These are phyloP conservation scores for Eubucco bourcierii DNA, from an alignment of 2,113 vertebrate genomes.

Conservation along the genomic window DNA sequence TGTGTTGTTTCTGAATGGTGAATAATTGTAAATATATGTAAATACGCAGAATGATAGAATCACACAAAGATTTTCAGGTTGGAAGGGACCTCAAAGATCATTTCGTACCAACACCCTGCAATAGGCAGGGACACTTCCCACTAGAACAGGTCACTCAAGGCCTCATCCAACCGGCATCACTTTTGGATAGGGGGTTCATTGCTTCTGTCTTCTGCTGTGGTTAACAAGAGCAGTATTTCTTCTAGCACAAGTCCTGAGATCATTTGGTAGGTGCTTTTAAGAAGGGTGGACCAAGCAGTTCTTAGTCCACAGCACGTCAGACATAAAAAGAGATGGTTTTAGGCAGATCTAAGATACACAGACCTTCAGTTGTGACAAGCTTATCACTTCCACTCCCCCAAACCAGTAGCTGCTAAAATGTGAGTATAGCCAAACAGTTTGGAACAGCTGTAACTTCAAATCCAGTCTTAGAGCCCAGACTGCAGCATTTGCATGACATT, in stretches of 20 bases:
- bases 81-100: too few species aligned
- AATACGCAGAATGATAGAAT: too few species aligned
- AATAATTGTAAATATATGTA: too few species aligned
- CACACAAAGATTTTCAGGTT: too few species aligned
- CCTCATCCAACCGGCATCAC: too few species aligned
- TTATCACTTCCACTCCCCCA: background rate
- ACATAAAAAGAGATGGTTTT: background rate
- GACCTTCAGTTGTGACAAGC: background rate
- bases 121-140: too few species aligned
- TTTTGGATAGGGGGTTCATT: background rate
- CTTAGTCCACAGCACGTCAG: background rate
- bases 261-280: background rate
- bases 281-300: background rate
- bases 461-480: background rate
- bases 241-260: background rate
- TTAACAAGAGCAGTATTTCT: background rate
- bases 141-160: too few species aligned
- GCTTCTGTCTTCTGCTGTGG: background rate
- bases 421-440: background rate
- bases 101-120: too few species aligned
- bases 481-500: background rate
- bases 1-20: too few species aligned
- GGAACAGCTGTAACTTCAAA: background rate
- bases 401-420: background rate
- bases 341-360: fast-evolving